Conservation (phyloP, 2,113 vertebrate genomes). For the Phaetusa simplex region DNA sequence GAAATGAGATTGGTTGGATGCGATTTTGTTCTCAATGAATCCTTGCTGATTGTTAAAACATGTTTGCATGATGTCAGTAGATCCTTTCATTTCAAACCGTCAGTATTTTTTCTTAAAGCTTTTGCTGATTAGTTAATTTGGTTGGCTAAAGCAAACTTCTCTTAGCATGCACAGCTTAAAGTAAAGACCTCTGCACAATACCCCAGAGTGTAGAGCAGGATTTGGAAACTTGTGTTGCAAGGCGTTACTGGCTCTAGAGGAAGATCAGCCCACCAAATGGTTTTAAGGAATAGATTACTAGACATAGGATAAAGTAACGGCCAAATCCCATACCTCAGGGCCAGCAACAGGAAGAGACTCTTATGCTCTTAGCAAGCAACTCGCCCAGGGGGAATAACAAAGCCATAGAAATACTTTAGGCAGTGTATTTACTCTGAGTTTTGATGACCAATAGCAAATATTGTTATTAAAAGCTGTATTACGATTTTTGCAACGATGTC, state of each 20-base stretch:
- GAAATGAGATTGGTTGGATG: neutral
- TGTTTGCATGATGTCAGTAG: neutral
- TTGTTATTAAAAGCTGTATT: neutral
- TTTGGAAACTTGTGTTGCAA: neutral
- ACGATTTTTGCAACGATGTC: neutral
- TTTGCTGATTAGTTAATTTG: neutral
- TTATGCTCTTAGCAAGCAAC: neutral
- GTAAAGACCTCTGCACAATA: neutral
- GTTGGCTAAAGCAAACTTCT: neutral
- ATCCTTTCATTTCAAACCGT: neutral
- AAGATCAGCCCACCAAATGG: neutral
- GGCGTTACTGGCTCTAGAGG: neutral
- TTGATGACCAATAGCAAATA: neutral
- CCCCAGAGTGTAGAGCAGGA: fast-evolving
- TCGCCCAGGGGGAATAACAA: neutral
- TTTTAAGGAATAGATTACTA: neutral
- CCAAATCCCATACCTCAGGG: neutral
- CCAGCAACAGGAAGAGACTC: neutral
- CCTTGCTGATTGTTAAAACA: neutral
- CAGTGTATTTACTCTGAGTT: neutral
- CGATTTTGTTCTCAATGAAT: neutral
- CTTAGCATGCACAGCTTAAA: neutral
- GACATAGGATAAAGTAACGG: neutral
- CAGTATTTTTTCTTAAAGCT: neutral
- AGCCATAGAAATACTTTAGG: neutral